A percentile compares a stretch with the other conserved stretches of the same genome.
Conservation (phyloP, 1,140 invertebrate genomes). For the Chrysoperla carnea region DNA sequence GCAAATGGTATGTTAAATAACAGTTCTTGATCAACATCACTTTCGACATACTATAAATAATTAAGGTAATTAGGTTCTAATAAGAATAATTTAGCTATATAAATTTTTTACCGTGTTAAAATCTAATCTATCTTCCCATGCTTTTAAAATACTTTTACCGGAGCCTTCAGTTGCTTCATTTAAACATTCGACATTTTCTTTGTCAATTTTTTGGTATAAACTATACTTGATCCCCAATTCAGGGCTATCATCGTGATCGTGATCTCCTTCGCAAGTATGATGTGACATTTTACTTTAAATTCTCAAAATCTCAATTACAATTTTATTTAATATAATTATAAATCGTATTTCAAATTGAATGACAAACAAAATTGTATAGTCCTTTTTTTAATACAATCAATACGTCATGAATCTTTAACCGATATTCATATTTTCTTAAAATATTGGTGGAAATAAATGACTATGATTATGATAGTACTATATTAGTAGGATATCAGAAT, state of each 20-base stretch:
- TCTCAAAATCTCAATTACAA: neutral
- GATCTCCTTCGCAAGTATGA: constrained; percentile 18
- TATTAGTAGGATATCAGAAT: too few species aligned
- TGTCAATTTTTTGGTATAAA: constrained; percentile 79
- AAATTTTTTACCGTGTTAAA: constrained; percentile 42
- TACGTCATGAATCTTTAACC: too few species aligned
- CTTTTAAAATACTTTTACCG: constrained; percentile 78
- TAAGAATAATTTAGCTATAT: neutral
- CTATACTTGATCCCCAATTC: constrained; percentile 76
- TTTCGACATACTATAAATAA: constrained; percentile 69
- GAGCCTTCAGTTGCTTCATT: constrained; percentile 76
- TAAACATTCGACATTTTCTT: constrained; percentile 73
- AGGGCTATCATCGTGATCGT: constrained; percentile 38
- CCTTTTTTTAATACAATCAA: too few species aligned
- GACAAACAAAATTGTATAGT: too few species aligned
- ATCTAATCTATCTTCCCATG: constrained; percentile 75
- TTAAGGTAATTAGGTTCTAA: constrained; percentile 3
- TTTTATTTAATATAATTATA: too few species aligned
- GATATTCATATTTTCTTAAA: too few species aligned
- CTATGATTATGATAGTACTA: too few species aligned
- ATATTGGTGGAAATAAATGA: too few species aligned
- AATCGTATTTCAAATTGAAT: too few species aligned
- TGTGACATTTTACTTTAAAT: constrained; percentile 13
- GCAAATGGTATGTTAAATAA: constrained; percentile 93
- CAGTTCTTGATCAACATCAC: constrained; percentile 86